These are phyloP conservation scores for Nemoura dubitans DNA, from an alignment of 2,888 invertebrate species.

Conservation along the genomic window DNA sequence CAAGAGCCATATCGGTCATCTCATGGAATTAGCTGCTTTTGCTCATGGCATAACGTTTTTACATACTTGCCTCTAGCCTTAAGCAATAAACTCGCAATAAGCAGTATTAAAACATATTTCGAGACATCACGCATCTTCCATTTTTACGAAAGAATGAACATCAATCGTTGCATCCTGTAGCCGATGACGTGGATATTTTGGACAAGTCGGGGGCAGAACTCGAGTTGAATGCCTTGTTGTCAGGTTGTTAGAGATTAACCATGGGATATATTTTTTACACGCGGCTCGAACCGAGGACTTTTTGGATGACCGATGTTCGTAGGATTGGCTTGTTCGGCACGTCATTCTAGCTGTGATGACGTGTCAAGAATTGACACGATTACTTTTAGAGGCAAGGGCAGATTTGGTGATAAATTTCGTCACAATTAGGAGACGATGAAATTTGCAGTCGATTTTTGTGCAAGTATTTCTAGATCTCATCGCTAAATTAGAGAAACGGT, in stretches of 20 bases:
- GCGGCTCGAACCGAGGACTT: slow-evolving; percentile 44
- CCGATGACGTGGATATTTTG: background rate
- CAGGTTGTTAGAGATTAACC: slow-evolving; percentile 48
- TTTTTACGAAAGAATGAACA: slow-evolving; percentile 37
- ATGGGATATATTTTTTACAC: slow-evolving; percentile 48
- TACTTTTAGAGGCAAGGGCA: background rate
- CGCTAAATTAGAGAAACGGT: slow-evolving; percentile 1
- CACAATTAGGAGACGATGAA: background rate
- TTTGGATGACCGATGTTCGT: slow-evolving; percentile 20
- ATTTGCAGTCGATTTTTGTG: slow-evolving; percentile 8
- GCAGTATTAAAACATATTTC: slow-evolving; percentile 53
- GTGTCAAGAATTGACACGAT: background rate
- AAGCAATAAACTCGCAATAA: slow-evolving; percentile 67
- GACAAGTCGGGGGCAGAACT: background rate
- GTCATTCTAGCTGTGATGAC: background rate
- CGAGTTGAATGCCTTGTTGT: slow-evolving; percentile 34
- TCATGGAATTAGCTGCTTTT: slow-evolving; percentile 53
- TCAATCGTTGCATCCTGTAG: background rate
- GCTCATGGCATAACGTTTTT: slow-evolving; percentile 55
- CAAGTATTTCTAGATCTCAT: slow-evolving; percentile 39
- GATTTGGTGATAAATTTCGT: background rate
- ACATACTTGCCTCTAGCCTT: slow-evolving; percentile 50
- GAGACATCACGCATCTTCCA: slow-evolving; percentile 48
- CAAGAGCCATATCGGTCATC: slow-evolving; percentile 21
- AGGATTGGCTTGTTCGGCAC: background rate